A percentile compares a stretch with the other conserved stretches of the same genome.
Conservation (phyloP, 1,140 invertebrate species). For the Zaprionus tsacasi region DNA sequence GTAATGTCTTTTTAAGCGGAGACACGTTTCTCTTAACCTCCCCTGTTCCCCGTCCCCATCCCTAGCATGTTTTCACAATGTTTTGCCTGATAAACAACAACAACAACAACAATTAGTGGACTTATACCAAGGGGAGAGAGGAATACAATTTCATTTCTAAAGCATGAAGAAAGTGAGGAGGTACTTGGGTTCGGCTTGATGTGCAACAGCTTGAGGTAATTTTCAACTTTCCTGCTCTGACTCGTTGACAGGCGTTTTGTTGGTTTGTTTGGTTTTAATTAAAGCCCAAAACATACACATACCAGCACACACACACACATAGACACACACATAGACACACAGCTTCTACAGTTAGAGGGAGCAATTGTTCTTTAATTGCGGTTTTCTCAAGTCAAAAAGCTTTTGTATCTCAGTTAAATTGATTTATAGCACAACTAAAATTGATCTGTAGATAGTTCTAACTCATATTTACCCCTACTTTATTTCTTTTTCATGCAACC, state of each 20-base stretch:
- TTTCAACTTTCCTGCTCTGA: conserved; percentile 70
- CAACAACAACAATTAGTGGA: conserved; percentile 42
- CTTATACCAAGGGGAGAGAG: conserved; percentile 7
- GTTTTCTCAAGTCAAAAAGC: background rate
- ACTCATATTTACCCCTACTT: background rate
- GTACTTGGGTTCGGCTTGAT: conserved; percentile 20
- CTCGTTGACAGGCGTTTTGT: conserved; percentile 71
- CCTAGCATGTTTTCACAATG: conserved; percentile 79
- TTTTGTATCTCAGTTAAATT: background rate
- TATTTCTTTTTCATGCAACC: too few relatives aligned
- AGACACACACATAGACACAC: background rate
- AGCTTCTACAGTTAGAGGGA: conserved; percentile 7
- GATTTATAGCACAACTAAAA: too few relatives aligned
- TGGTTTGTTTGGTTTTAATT: conserved; percentile 79
- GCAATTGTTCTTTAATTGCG: conserved; percentile 39
- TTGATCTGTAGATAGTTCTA: background rate
- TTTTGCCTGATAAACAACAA: conserved; percentile 68
- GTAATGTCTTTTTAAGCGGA: conserved; percentile 81
- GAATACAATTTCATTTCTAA: conserved; percentile 17
- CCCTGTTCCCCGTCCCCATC: too few relatives aligned
- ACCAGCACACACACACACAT: conserved; percentile 4
- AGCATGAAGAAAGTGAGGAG: conserved; percentile 17
- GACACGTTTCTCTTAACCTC: conserved; percentile 49
- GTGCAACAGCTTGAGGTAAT: conserved; percentile 82
- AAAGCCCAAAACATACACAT: conserved; percentile 68